Base-by-base conservation (phyloP, 2,888 invertebrate species). In the Aleiodes testaceus region DNA sequence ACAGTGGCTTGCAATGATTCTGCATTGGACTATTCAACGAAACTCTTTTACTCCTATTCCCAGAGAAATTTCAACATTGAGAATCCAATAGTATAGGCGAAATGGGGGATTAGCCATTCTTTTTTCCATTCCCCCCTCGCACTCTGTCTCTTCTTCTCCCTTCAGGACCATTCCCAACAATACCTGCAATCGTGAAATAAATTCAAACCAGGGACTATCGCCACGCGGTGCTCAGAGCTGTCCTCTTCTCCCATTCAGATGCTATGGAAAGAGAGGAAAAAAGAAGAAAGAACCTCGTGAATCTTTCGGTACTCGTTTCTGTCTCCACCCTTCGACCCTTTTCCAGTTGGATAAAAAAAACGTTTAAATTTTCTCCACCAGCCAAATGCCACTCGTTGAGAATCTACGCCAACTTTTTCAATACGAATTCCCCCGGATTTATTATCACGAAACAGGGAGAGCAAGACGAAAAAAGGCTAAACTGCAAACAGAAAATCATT, bases 111-210 rank as follows among this genome's bases (percentile, higher is more conserved):
- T 69, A 63, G 61, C 59, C 61, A 49, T 69, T 55, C 52, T 66
- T 44, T 22, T 64, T 36, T 26, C 45, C 26, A 26, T n/a, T 64
- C 42, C 18, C 26, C 72, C 3, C 63, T n/a, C 42, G 3, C 26
- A 5, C 26, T 26, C 26, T 26, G 2, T 36, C 44, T 49, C 52
- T 52, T n/a, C 67, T 72, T 66, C 61, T 67, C 69, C 76, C 74
- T 75, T 78, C 77, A 78, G 75, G 72, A 72, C 75, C 75, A 79
- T 78, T 74, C 63, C 55, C 66, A 45, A 66, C 61, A 53, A 66
- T 74, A 70, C 76, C 74, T 70, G 70, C 77, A 79, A 79, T 81
- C 78, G 78, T 75, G 75, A 78, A 79, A 81, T 81, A 79, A 80
- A 81, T 81, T 78, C 78, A 69, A 78, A 74, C 73, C 59, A 44